These are phyloP conservation scores for Clostera curtula DNA, from an alignment of 2,888 invertebrate genomes.

Conservation along the genomic window DNA sequence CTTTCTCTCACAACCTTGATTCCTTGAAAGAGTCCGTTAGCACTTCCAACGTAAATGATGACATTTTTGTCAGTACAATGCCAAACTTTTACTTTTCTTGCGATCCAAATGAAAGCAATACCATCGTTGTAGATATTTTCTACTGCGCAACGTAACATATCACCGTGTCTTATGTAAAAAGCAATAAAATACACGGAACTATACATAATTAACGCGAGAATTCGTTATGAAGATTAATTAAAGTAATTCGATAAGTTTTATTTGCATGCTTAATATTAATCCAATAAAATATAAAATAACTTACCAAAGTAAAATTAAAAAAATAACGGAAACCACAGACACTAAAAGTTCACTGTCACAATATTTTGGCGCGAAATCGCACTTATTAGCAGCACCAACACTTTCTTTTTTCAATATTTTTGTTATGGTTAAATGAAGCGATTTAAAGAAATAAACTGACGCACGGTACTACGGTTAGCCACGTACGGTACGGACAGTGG, in stretches of 20 bases:
- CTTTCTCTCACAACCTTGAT: constrained; percentile 71
- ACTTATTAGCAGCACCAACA: constrained; percentile 25
- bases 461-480: constrained; percentile 35
- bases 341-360: constrained; percentile 45
- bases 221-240: constrained; percentile 10
- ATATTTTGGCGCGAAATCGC: constrained; percentile 35
- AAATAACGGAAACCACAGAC: constrained; percentile 41
- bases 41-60: constrained; percentile 44
- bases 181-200: constrained; percentile 21
- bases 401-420: constrained; percentile 23
- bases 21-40: constrained; percentile 57
- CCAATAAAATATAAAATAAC: constrained; percentile 18
- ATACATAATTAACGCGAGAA: no score
- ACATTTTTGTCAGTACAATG: constrained; percentile 50
- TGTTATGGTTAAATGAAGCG: constrained; percentile 10
- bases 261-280: constrained; percentile 2
- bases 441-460: constrained; percentile 13
- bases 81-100: constrained; percentile 64
- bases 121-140: constrained; percentile 13
- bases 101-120: constrained; percentile 25
- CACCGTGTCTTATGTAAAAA: constrained; percentile 25
- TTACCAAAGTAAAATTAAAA: constrained; percentile 28
- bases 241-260: no score
- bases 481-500: constrained; percentile 60
- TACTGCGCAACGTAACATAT: constrained; percentile 28